These are phyloP conservation scores for Dasyurus viverrinus DNA, from an alignment of 2,113 vertebrate genomes.

Conservation along the genomic window DNA sequence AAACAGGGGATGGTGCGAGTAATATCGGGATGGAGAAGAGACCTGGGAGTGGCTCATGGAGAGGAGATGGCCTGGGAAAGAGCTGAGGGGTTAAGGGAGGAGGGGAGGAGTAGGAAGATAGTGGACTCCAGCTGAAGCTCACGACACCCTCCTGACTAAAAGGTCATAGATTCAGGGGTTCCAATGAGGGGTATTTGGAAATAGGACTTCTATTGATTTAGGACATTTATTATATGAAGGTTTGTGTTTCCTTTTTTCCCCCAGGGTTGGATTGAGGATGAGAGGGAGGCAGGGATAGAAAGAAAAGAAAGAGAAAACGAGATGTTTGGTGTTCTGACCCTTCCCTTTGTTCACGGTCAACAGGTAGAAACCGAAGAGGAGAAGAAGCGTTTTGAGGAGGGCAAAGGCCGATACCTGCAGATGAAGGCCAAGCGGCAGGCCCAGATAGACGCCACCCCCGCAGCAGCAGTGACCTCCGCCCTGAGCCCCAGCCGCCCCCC, in stretches of 20 bases:
- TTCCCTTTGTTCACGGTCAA: background rate
- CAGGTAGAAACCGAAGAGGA: slow-evolving; percentile 93
- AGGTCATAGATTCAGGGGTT: background rate
- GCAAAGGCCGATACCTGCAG: slow-evolving; percentile 93
- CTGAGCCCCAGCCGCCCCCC: background rate
- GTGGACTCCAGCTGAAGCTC: background rate
- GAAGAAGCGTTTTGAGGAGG: slow-evolving; percentile 93
- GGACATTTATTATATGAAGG: background rate
- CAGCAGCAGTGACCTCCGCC: slow-evolving; percentile 78
- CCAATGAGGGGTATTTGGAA: background rate
- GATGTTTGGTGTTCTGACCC: background rate
- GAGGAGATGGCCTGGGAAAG: background rate
- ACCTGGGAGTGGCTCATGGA: background rate
- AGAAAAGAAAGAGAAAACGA: background rate
- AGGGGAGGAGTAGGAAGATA: background rate
- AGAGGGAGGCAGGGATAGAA: background rate
- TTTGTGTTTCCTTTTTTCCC: background rate
- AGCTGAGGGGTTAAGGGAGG: background rate
- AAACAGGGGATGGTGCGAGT: background rate
- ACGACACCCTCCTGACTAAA: background rate
- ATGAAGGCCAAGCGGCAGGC: slow-evolving; percentile 93
- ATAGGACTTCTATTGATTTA: background rate
- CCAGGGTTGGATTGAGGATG: background rate
- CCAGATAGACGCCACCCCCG: slow-evolving; percentile 78
- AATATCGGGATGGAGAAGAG: background rate